Base-by-base conservation (phyloP, 2,113 vertebrate species). In the Eptatretus burgeri region DNA sequence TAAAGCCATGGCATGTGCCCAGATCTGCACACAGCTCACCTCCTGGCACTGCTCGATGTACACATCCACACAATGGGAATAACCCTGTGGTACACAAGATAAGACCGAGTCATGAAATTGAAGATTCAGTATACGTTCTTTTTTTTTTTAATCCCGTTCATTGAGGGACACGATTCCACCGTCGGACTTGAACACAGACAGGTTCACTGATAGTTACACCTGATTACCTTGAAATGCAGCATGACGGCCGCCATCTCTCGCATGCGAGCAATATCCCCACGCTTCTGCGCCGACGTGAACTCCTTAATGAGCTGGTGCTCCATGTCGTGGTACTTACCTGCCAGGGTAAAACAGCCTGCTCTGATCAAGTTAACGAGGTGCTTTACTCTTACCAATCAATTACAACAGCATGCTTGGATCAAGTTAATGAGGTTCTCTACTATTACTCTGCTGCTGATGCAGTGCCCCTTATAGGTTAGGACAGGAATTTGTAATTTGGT, bases 41-140 rank as follows among this genome's bases (percentile, higher is more conserved):
- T 98, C 91, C 72, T 96, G 91, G 76, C 89, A 94, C 70, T 98
- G 91, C 71, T 91, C 94, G 76, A 96, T 96, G 71, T 98, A 98
- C 70, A 98, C 91, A 70, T 98, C 91, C 68, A 98, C 87, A 66
- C 91, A 98, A 72, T 98, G 87, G 67, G 91, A 93, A 73, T 98
- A 98, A 69, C 91, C 91, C 91, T 98, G 51, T 41, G 27, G 27
- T 2, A 41, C 27, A 41, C 27, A 41, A 41, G 27, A 41, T 5
- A 7, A 41, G 27, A 41, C 27, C 2, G 27, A 41, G 27, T 41
- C 27, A 41, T 41, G 27, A 41, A 41, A 41, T 5, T 7, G 27
- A 41, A 41, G 27, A 41, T 41, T 41, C 27, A 41, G 27, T 7
- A 41, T 41, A 41, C 27, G 27, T 41, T 41, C 27, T 5, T 41